phyloP scores from a whole-genome alignment of 2,797 vertebrate genomes.

The Champsocephalus gunnari region DNA sequence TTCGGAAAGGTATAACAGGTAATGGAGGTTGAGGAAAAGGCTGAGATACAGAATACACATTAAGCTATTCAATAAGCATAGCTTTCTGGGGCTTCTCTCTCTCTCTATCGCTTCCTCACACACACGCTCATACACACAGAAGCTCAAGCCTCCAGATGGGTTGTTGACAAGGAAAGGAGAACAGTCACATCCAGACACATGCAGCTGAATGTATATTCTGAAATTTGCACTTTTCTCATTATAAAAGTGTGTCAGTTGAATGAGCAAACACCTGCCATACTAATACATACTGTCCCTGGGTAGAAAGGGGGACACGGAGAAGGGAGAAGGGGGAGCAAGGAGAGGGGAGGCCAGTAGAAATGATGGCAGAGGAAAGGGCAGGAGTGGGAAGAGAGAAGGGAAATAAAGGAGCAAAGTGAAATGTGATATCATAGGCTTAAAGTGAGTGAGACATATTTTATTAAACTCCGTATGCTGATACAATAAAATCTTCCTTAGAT shows the following conservation, averaged over 20 bases:
- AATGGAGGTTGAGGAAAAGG: conserved; percentile 58
- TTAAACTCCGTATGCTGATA: conserved; percentile 6
- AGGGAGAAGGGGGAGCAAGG: neutral
- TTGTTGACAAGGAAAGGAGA: conserved; percentile 77
- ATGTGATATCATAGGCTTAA: conserved; percentile 36
- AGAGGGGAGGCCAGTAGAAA: conserved; percentile 1
- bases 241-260: conserved; percentile 80
- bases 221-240: conserved; percentile 84
- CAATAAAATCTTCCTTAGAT: conserved; percentile 28
- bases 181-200: conserved; percentile 64
- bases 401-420: conserved; percentile 33
- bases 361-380: conserved; percentile 25
- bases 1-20: conserved; percentile 44
- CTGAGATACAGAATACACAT: conserved; percentile 67
- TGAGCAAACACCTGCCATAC: conserved; percentile 79
- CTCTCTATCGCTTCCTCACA: conserved; percentile 1
- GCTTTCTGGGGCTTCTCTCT: conserved; percentile 41
- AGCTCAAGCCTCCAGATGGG: conserved; percentile 71
- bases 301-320: conserved; percentile 47
- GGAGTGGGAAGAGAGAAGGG: neutral
- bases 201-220: conserved; percentile 73
- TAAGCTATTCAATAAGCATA: conserved; percentile 69
- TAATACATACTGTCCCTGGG: conserved; percentile 64
- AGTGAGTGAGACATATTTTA: conserved; percentile 30
- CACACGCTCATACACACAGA: conserved; percentile 8